phyloP scores from a whole-genome alignment of 1,140 invertebrate species.

The Heliconius melpomene region DNA sequence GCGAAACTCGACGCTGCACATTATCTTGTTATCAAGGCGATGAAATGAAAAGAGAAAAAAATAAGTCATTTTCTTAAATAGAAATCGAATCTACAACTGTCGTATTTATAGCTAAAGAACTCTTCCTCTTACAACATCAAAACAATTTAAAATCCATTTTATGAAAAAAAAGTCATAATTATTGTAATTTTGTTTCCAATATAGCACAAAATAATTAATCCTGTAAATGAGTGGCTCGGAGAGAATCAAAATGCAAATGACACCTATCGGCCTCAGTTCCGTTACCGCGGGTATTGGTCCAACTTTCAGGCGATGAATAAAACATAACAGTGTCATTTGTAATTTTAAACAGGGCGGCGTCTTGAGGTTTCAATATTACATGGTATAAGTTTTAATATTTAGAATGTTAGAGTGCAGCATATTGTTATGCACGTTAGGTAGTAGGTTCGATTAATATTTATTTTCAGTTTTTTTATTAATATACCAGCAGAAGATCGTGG shows the following conservation, averaged over 20 bases:
- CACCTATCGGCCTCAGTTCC: slow-evolving; percentile 30
- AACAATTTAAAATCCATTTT: not conserved
- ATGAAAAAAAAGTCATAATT: not conserved
- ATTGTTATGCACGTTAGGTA: no score
- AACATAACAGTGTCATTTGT: slow-evolving; percentile 38
- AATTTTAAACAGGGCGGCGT: slow-evolving; percentile 57
- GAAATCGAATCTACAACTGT: no score
- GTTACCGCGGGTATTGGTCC: slow-evolving; percentile 26
- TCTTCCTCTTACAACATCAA: no score
- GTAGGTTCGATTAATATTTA: no score
- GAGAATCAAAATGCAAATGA: slow-evolving; percentile 37
- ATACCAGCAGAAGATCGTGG: no score
- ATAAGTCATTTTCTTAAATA: no score
- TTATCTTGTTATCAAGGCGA: no score
- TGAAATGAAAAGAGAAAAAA: no score
- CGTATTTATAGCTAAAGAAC: no score
- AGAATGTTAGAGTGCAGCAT: slow-evolving; percentile 45
- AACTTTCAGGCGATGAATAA: slow-evolving; percentile 36
- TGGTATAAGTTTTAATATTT: slow-evolving; percentile 52
- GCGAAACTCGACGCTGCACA: no score
- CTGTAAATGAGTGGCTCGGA: slow-evolving; percentile 8
- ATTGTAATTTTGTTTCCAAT: not conserved
- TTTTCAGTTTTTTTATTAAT: no score
- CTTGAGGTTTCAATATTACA: slow-evolving; percentile 60
- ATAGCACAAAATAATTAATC: not conserved